Conservation (phyloP, 2,797 vertebrate genomes). For the Okamejei kenojei region DNA sequence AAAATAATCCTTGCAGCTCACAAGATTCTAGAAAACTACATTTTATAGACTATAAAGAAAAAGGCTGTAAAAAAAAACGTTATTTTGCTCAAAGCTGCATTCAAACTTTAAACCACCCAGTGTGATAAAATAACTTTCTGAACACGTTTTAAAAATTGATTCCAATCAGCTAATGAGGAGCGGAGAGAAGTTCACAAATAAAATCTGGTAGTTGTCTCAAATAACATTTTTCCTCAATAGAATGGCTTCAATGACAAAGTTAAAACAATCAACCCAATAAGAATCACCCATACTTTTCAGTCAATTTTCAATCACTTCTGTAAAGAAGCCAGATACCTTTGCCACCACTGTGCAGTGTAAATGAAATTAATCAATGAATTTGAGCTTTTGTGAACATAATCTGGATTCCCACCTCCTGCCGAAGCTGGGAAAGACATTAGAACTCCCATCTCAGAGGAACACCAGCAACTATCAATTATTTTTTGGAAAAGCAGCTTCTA, state of each 20-base stretch:
- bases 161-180: background rate
- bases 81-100: background rate
- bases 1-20: background rate
- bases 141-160: background rate
- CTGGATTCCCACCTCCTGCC: background rate
- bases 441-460: background rate
- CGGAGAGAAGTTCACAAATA: background rate
- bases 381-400: background rate
- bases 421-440: background rate
- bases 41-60: background rate
- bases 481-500: slow-evolving; percentile 21
- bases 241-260: background rate
- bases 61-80: too few species aligned
- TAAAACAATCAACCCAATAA: background rate
- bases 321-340: background rate
- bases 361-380: background rate
- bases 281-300: background rate
- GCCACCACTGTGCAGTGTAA: background rate
- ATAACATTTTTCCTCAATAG: background rate
- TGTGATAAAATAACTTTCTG: background rate
- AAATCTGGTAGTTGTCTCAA: background rate
- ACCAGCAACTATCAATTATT: slow-evolving; percentile 11
- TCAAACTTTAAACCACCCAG: background rate
- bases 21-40: background rate
- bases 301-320: background rate